phyloP scores from a whole-genome alignment of 2,113 vertebrate species.

The Leptosomus discolor region DNA sequence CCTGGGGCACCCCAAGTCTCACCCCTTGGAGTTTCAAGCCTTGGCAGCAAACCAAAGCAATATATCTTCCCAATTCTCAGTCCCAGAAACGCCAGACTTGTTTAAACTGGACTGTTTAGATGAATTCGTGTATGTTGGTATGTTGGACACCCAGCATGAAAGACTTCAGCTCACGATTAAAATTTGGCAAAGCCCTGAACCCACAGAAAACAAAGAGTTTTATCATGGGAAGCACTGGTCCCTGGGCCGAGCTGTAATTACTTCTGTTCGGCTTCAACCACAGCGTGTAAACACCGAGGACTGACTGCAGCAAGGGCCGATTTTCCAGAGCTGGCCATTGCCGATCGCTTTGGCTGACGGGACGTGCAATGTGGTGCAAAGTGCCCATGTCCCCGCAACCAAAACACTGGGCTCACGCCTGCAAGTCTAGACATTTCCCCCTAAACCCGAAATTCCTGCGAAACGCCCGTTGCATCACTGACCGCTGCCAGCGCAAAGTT shows the following conservation, averaged over 20 bases:
- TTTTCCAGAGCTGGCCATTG: not conserved
- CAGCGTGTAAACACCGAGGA: rapidly evolving
- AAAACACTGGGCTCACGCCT: not conserved
- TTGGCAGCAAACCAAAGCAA: not conserved
- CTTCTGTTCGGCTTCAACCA: not conserved
- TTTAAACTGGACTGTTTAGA: not conserved
- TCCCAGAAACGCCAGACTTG: not conserved
- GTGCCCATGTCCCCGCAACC: rapidly evolving
- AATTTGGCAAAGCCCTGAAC: not conserved
- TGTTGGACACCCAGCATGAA: not conserved
- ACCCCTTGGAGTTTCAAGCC: not conserved
- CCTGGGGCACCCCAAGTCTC: not conserved
- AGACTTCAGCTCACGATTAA: not conserved
- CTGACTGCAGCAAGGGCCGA: rapidly evolving
- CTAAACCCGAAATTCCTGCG: not conserved
- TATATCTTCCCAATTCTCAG: not conserved
- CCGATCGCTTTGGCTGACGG: no score
- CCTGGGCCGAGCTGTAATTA: not conserved
- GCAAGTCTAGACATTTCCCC: not conserved
- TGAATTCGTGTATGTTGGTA: not conserved
- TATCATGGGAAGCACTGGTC: not conserved
- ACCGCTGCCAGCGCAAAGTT: rapidly evolving
- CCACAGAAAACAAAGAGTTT: not conserved
- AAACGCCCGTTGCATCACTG: not conserved
- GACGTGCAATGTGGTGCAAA: no score